Evolutionary conservation across 2,797 vertebrate species (phyloP), one percentile per base, ranked within the genome.

Genomic region (Phrynocephalus guinanensis): DNA sequence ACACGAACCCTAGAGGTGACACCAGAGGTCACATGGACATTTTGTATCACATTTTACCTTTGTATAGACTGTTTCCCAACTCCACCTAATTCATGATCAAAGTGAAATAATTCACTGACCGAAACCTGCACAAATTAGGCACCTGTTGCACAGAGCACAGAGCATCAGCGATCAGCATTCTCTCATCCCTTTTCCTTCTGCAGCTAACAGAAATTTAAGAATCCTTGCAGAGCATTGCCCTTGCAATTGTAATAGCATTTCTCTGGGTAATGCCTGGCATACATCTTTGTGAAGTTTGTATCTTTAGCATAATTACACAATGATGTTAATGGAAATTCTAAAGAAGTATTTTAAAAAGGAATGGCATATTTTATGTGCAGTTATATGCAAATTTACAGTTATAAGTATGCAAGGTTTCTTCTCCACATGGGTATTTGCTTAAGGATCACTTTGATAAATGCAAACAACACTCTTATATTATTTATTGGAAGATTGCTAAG

Each of bases 321-420:
- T 94, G 86, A 95, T 95, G 95, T 96, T 96, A 95, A 93, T 94
- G 92, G 91, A 95, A 95, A 94, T 95, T 94, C 88, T 94, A 93
- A 93, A 93, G 92, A 93, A 93, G 93, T 94, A 94, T 95, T 94
- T 95, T 90, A 87, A 91, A 93, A 95, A 94, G 90, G 89, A 95
- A 94, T 72, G 70, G 92, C 93, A 93, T 93, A 94, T 92, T 95
- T 95, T 95, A 92, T 91, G 92, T 94, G 93, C 86, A 93, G 94
- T 94, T 94, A 89, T 93, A 92, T 93, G 93, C 93, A 94, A 95
- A 95, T 91, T 82, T 87, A 79, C 82, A 91, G 91, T 94, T 93
- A 93, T 93, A 95, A 95, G 93, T 94, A 96, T 91, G 89, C 93
- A 95, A 91, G 84, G 89, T 93, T 93, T 93, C 84, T 89, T 93